Base-by-base conservation (phyloP, 2,113 vertebrate genomes). In the Phainopepla nitens region DNA sequence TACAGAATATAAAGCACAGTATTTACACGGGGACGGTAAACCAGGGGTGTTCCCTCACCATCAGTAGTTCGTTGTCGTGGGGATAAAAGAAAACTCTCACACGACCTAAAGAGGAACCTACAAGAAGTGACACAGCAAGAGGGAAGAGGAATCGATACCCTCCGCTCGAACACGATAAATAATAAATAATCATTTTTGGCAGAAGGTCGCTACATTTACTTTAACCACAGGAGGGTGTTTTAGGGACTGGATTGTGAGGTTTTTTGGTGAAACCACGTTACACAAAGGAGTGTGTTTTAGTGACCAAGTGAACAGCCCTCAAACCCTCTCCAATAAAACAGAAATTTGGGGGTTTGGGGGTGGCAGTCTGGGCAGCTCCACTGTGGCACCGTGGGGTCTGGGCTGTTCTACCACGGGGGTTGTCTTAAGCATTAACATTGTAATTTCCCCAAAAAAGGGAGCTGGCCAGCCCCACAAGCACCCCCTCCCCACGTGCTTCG, bases 1-100 rank as follows among this genome's bases (percentile, higher is more conserved):
- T 98, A 98, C 98, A 98, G 97, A 98, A 97, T 98, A 98, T 62
- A 98, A 98, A 98, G 98, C 93, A 97, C 90, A 41, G 83, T 98
- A 98, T 98, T 97, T 98, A 98, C 98, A 98, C 93, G 93, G 95
- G 95, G 96, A 96, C 78, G 31, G 97, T 96, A 97, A 39, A 97
- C 98, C 97, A 90, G 96, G 89, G 97, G 96, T 72, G 58, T 96
- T 96, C 96, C 95, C 58, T 87, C 96, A 96, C 84, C 85, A 95
- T 96, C 97, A 98, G 97, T 89, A 98, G 97, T 97, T 96, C 97
- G 66, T 94, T 94, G 92, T 61, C 11, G 65, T 53, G 83, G 83
- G 71, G 93, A 95, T 41, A 82, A 95, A 96, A 95, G 60, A 84
- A 84, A 84, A 53, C 50, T 44, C 57, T 89, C n/a, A 47, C 0